A percentile compares a stretch with the other conserved stretches of the same genome.
These are phyloP conservation scores for Erpobdella octoculata DNA, from an alignment of 2,888 invertebrate species.

Conservation along the genomic window DNA sequence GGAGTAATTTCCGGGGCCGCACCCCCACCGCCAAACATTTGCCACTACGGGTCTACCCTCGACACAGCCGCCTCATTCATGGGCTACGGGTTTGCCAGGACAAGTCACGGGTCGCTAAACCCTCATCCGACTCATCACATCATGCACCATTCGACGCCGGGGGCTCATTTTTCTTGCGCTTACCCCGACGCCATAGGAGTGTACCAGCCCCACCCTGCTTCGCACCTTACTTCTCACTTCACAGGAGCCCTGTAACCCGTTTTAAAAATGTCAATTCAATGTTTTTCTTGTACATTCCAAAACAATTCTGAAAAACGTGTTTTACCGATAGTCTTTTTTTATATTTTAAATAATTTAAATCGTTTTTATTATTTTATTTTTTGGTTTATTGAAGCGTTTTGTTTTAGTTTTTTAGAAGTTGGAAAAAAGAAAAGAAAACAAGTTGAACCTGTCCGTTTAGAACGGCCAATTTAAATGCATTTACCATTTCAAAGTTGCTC, in stretches of 20 bases:
- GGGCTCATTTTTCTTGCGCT: constrained; percentile 12
- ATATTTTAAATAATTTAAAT: neutral
- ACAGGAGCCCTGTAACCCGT: neutral
- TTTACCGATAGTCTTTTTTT: neutral
- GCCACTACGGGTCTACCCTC: constrained; percentile 8
- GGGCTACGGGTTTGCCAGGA: constrained; percentile 19
- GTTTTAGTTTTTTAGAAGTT: no score
- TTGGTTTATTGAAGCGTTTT: no score
- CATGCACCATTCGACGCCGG: constrained; percentile 11
- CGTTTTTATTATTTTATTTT: no score
- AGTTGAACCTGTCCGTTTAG: no score
- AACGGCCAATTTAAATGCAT: no score
- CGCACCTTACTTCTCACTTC: constrained; percentile 16
- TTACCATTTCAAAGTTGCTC: no score
- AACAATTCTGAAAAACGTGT: neutral
- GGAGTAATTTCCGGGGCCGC: neutral
- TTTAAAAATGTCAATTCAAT: neutral
- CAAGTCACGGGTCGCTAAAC: neutral
- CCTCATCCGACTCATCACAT: neutral
- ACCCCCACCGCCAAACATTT: neutral
- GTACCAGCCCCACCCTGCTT: constrained; percentile 17
- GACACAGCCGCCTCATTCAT: constrained; percentile 20
- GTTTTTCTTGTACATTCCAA: neutral
- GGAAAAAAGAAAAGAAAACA: no score
- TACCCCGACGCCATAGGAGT: constrained; percentile 14